Conservation (phyloP, 2,888 invertebrate genomes). For the Rhamnusium bicolor region DNA sequence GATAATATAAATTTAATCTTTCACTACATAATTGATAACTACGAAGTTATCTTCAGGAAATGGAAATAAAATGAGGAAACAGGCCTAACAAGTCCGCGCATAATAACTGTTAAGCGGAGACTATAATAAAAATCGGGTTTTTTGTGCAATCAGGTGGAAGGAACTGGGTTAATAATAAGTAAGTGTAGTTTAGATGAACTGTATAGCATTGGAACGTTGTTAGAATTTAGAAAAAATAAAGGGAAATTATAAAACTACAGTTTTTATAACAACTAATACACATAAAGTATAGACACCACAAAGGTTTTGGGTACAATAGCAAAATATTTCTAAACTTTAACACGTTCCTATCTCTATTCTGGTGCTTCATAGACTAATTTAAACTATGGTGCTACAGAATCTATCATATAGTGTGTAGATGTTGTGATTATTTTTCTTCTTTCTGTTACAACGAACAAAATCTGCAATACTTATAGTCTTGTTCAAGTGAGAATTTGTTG, state of each 20-base stretch:
- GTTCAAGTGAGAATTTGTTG: slow-evolving; percentile 60
- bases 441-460: slow-evolving; percentile 62
- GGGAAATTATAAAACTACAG: slow-evolving; percentile 14
- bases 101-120: slow-evolving; percentile 45
- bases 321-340: slow-evolving; percentile 65
- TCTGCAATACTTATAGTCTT: slow-evolving; percentile 60
- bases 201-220: slow-evolving; percentile 63
- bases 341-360: slow-evolving; percentile 66
- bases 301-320: slow-evolving; percentile 22
- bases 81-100: slow-evolving; percentile 41
- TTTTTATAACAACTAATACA: slow-evolving; percentile 9
- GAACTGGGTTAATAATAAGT: slow-evolving; percentile 61
- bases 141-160: slow-evolving; percentile 85
- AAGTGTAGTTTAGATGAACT: slow-evolving; percentile 57
- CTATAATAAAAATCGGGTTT: slow-evolving; percentile 78
- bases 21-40: slow-evolving; percentile 52
- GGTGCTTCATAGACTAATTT: slow-evolving; percentile 68
- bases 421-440: slow-evolving; percentile 58
- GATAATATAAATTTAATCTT: slow-evolving; percentile 59
- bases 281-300: slow-evolving; percentile 3
- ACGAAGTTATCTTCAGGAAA: slow-evolving; percentile 57
- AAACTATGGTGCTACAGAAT: slow-evolving; percentile 70
- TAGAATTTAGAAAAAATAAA: slow-evolving; percentile 64
- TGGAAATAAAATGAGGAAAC: slow-evolving; percentile 52
- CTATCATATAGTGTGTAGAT: slow-evolving; percentile 47